Base-by-base conservation (phyloP, 1,140 invertebrate species). In the Aradophagus sp. region DNA sequence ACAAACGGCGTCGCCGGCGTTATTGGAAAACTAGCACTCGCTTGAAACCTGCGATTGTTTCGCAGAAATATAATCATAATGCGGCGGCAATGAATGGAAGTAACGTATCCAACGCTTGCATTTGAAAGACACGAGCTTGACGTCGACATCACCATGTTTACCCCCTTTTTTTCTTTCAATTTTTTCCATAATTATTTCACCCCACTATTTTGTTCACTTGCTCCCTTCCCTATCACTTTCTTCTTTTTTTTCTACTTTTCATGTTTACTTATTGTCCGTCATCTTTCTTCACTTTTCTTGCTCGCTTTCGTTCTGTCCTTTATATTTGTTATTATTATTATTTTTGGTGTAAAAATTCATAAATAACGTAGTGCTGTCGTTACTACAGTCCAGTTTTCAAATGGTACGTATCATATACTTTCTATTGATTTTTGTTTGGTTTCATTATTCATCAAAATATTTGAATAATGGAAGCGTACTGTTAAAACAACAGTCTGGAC, bases 31-130 rank as follows among this genome's bases (percentile, higher is more conserved):
- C 12, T 65, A 41, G 50, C 50, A 41, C 50, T 41, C 50, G 34
- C 34, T 56, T 56, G 34, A 41, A 56, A 52, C 31, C 7, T 20
- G 34, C 39, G 50, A 68, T 68, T 68, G 48, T 68, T 48, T 42
- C 15, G 32, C 19, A 35, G 61, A 68, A 68, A 61, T 53, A 55
- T 61, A 59, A 52, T 68, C 65, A 55, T 68, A 44, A 68, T 55
- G 53, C 19, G 27, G n/a, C 13, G 39, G 42, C 42, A 50, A 56
- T 56, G 62, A 66, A 56, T 55, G 12, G 42, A 42, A 50, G 44
- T 27, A 48, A 19, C 61, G 10, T 53, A 48, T 47, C 42, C n/a
- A 41, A 44, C 61, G 19, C 48, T 38, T 23, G 61, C 12, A 55
- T 45, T 29, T 26, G 55, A 65, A 50, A 48, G 61, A 41, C 41